These are phyloP conservation scores for Empidonax alnorum DNA, from an alignment of 2,113 vertebrate genomes.

Conservation along the genomic window DNA sequence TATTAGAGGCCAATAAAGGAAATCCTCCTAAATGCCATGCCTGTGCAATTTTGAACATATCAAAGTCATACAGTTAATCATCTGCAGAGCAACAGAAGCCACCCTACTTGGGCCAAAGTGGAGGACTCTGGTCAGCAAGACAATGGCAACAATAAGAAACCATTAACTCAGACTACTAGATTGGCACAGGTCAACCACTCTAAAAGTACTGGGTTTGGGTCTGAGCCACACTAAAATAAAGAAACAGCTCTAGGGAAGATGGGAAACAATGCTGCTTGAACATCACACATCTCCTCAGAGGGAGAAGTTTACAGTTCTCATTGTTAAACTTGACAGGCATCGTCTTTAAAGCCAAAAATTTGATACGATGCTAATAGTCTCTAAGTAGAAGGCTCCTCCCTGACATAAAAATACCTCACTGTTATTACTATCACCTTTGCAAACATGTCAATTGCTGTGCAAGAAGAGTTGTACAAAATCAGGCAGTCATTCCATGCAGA, in stretches of 20 bases:
- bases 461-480: not conserved
- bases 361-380: not conserved
- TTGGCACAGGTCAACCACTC: not conserved
- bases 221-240: not conserved
- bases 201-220: not conserved
- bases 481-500: not conserved
- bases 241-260: conserved; percentile 8
- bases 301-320: not conserved
- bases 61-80: not conserved
- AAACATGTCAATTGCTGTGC: not conserved
- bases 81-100: not conserved
- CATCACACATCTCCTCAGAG: conserved; percentile 4
- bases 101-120: accelerated
- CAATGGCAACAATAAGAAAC: not conserved
- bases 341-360: not conserved
- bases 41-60: not conserved
- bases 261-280: not conserved
- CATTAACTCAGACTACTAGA: conserved; percentile 16
- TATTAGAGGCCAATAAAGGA: not conserved
- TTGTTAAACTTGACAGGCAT: conserved; percentile 9
- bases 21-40: not conserved
- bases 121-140: not conserved
- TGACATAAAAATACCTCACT: not conserved
- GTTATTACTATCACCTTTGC: not conserved
- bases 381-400: not conserved